Evolutionary conservation across 2,113 vertebrate genomes (phyloP).

Genomic region (Ranitomeya imitator): DNA sequence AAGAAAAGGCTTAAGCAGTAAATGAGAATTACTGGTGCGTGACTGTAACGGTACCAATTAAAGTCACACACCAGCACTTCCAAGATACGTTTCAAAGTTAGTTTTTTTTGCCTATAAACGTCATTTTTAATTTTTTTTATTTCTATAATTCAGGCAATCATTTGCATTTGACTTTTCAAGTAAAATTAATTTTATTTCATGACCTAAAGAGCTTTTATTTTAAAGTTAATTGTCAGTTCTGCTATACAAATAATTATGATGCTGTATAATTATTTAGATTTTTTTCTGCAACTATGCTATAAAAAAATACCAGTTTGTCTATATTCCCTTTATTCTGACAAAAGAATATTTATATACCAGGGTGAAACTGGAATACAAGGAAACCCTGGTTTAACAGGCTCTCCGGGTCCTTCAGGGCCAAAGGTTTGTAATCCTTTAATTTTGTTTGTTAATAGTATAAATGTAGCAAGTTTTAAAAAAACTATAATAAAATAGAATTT

Average conservation of each 20-base stretch:
- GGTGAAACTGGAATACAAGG: slow-evolving; percentile 78
- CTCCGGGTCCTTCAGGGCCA: slow-evolving; percentile 70
- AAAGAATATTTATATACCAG: slow-evolving; percentile 62
- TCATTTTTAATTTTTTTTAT: slow-evolving; percentile 30
- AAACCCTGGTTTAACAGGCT: slow-evolving; percentile 73
- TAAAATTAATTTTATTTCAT: background rate
- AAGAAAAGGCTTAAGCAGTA: slow-evolving; percentile 27
- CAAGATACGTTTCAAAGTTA: slow-evolving; percentile 29
- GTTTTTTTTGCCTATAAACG: slow-evolving; percentile 8
- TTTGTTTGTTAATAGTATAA: background rate
- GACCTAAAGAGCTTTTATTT: background rate
- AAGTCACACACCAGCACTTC: slow-evolving; percentile 44
- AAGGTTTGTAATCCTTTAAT: slow-evolving; percentile 70
- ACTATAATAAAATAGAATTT: background rate
- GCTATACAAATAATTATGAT: background rate
- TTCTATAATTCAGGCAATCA: slow-evolving; percentile 27
- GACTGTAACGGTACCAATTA: slow-evolving; percentile 51
- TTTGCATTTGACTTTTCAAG: slow-evolving; percentile 14
- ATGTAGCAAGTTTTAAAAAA: background rate
- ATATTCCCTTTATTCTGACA: background rate
- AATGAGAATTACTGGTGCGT: slow-evolving; percentile 29
- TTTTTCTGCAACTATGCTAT: too few relatives aligned
- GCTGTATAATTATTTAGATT: too few relatives aligned
- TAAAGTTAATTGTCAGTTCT: background rate
- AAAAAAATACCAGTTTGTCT: background rate